Evolutionary conservation across 2,888 invertebrate species (phyloP), one percentile per base, ranked within the genome.

Genomic region (Phorcus lineatus): DNA sequence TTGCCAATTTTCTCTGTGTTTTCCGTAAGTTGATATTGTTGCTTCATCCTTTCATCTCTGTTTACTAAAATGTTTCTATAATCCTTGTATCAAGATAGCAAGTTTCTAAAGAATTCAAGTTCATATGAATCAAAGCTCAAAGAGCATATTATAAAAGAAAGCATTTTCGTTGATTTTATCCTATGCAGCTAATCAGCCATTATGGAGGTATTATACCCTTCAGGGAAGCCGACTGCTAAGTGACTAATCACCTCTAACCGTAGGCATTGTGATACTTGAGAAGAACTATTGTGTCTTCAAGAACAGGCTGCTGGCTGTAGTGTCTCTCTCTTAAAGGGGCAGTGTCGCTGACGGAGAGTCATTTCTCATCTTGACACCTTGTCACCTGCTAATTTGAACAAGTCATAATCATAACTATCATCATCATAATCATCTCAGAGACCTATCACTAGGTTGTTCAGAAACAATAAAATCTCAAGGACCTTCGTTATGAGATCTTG

Each of bases 341-440:
- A 47, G 47, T 47, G 11, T 47, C 47, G 11, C 11, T 13, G 47
- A 47, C 47, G 16, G 24, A 6, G 2, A 28, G 62, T 62, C 62
- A 62, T 62, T 28, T 62, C 62, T 62, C 62, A 62, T 28, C n/a
- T 62, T 62, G 28, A 62, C 62, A 62, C 62, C 62, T 28, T 62
- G 62, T 62, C 62, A 62, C 62, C 62, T 62, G 28, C 28, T 13
- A 28, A 2, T 11, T 28, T 0, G 62, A 62, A 62, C 62, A 62
- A 47, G 47, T 47, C 47, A 47, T 47, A 47, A 47, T 47, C 47
- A 47, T 7, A 3, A 36, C 36, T 36, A 36, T 47, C 47, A 47
- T 47, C 47, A 47, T 47, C 6, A 47, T 47, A 6, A 47, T 47
- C 47, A 47, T 47, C 47, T 47, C 47, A 47, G 13, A 47, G 36